phyloP scores from a whole-genome alignment of 2,113 vertebrate species.

The Okapia johnstoni region DNA sequence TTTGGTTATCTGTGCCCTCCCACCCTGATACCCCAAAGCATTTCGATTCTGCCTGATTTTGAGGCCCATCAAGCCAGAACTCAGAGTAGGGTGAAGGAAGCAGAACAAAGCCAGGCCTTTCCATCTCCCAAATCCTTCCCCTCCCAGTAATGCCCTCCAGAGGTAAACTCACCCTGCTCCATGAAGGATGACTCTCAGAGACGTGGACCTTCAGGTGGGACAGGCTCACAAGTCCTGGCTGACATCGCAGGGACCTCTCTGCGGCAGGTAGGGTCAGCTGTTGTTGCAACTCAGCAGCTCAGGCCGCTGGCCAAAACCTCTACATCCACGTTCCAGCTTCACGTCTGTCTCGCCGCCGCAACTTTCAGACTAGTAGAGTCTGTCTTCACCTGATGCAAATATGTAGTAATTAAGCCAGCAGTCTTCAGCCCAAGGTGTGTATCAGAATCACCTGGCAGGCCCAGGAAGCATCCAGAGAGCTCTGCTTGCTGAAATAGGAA shows the following conservation, averaged over 20 bases:
- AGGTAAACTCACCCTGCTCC: background rate
- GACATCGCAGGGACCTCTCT: background rate
- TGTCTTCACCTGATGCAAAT: background rate
- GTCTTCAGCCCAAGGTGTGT: background rate
- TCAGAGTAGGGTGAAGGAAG: background rate
- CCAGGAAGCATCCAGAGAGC: too few relatives aligned
- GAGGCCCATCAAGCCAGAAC: background rate
- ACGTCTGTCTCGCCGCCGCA: fast-evolving
- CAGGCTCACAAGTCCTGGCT: background rate
- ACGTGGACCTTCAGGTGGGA: background rate
- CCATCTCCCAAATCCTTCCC: background rate
- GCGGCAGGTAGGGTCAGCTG: background rate
- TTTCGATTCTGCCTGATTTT: background rate
- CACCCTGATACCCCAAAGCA: background rate
- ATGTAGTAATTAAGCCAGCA: background rate
- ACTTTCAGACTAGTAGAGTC: background rate
- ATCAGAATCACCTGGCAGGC: background rate
- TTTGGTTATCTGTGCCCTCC: background rate
- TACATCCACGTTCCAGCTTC: background rate
- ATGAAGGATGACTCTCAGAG: background rate
- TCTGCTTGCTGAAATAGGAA: background rate
- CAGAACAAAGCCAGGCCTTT: background rate
- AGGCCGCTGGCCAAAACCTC: background rate
- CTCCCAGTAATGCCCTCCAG: background rate
- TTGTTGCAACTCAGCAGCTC: background rate